Conservation (phyloP, 1,140 invertebrate species). For the Ooceraea biroi region DNA sequence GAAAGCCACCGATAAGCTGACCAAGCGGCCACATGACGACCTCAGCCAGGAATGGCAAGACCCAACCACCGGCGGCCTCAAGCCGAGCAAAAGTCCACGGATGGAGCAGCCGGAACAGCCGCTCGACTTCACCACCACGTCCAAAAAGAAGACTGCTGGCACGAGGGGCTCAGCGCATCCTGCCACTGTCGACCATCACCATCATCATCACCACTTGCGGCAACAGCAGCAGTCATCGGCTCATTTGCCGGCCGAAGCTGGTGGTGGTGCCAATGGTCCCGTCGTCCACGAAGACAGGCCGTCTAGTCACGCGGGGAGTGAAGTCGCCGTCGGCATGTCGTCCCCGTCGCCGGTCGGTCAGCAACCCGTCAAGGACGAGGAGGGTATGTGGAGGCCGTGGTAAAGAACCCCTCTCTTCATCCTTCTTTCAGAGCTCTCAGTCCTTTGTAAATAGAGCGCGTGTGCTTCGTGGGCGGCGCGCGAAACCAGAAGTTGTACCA, state of each 20-base stretch:
- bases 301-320: conserved; percentile 77
- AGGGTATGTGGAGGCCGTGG: conserved; percentile 86
- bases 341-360: conserved; percentile 77
- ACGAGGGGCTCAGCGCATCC: conserved; percentile 57
- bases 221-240: conserved; percentile 66
- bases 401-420: conserved; percentile 69
- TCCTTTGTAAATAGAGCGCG: conserved; percentile 49
- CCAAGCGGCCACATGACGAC: conserved; percentile 82
- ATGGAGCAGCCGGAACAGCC: conserved; percentile 83
- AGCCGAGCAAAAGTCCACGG: conserved; percentile 79
- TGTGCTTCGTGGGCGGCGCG: conserved; percentile 15
- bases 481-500: conserved; percentile 29
- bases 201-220: conserved; percentile 38
- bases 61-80: conserved; percentile 47
- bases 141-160: conserved; percentile 77
- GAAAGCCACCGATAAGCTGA: conserved; percentile 84
- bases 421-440: background rate
- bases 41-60: conserved; percentile 71
- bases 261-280: conserved; percentile 41
- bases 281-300: conserved; percentile 79
- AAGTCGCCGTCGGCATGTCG: conserved; percentile 74
- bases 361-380: conserved; percentile 83
- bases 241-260: conserved; percentile 68
- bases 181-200: conserved; percentile 51
- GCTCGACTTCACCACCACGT: conserved; percentile 83